Percentiles rank a stretch among this genome's conserved stretches.
Evolutionary conservation across 2,113 vertebrate species (phyloP).

Genomic region (Monopterus albus): DNA sequence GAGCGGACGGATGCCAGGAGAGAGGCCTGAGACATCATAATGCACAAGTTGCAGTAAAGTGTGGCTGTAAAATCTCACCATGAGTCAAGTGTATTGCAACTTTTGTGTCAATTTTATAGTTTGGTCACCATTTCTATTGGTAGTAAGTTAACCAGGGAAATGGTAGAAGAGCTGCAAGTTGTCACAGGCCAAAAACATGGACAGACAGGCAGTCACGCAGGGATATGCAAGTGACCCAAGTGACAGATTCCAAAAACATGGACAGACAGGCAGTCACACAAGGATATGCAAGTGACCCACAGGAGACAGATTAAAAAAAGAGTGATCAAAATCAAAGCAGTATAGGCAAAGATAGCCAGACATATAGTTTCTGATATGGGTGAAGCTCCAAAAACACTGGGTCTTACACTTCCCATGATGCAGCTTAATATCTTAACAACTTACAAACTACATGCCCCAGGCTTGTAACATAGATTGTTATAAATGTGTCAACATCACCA

Average conservation of each 20-base stretch:
- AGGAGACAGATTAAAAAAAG: no score
- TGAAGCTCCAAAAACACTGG: not conserved
- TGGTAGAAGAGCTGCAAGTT: not conserved
- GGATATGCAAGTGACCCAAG: no score
- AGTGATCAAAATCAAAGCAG: no score
- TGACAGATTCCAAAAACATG: no score
- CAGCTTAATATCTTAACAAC: not conserved
- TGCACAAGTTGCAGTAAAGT: not conserved
- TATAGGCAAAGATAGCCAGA: no score
- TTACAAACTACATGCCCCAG: not conserved
- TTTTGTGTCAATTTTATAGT: not conserved
- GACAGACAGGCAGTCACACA: not conserved
- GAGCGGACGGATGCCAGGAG: constrained; percentile 54
- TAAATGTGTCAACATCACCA: no score
- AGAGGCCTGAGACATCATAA: constrained; percentile 33
- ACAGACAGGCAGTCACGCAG: not conserved
- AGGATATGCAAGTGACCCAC: no score
- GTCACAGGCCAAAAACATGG: no score
- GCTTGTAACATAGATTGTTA: no score
- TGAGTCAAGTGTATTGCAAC: not conserved
- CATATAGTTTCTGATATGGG: not conserved
- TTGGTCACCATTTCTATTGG: not conserved
- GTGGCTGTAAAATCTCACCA: constrained; percentile 14
- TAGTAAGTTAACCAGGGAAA: not conserved
- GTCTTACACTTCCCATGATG: not conserved